Percentiles rank a stretch among this genome's conserved stretches.
These are phyloP conservation scores for Pleuronectes platessa DNA, from an alignment of 2,113 vertebrate species.

Conservation along the genomic window DNA sequence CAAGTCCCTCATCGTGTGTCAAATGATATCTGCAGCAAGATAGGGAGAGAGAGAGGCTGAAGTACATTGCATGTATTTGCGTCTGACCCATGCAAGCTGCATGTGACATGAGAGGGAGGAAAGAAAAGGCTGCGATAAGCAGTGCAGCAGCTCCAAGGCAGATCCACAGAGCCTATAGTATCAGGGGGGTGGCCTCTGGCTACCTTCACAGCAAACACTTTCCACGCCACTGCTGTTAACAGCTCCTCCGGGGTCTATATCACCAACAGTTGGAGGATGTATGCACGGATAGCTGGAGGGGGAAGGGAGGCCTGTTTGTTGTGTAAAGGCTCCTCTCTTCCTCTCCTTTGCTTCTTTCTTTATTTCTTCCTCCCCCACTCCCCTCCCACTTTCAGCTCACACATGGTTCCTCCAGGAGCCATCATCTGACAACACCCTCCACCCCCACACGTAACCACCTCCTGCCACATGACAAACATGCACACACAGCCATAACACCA, in stretches of 20 bases:
- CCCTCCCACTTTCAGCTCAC: constrained; percentile 65
- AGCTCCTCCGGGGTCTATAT: constrained; percentile 74
- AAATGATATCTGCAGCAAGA: constrained; percentile 26
- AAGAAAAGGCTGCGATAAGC: constrained; percentile 35
- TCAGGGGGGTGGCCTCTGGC: constrained; percentile 63
- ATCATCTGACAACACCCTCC: constrained; percentile 78
- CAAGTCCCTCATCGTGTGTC: not conserved
- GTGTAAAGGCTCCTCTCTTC: constrained; percentile 73
- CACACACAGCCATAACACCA: constrained; percentile 62
- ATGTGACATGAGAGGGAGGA: not conserved
- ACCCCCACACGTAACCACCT: constrained; percentile 66
- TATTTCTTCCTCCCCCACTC: constrained; percentile 60
- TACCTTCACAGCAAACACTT: constrained; percentile 64
- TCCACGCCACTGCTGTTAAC: constrained; percentile 74
- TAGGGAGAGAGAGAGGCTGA: not conserved
- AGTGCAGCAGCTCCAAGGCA: constrained; percentile 34
- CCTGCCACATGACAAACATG: constrained; percentile 74
- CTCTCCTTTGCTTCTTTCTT: constrained; percentile 61
- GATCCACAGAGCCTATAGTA: constrained; percentile 48
- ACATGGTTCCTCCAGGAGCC: constrained; percentile 75
- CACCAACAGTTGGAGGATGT: constrained; percentile 75
- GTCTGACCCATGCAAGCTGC: constrained; percentile 1
- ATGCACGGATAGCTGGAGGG: constrained; percentile 52
- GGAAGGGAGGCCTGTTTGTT: constrained; percentile 72
- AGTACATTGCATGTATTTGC: constrained; percentile 8